Evolutionary conservation across 2,797 vertebrate species (phyloP).

Genomic region (Sebastes diploproa): DNA sequence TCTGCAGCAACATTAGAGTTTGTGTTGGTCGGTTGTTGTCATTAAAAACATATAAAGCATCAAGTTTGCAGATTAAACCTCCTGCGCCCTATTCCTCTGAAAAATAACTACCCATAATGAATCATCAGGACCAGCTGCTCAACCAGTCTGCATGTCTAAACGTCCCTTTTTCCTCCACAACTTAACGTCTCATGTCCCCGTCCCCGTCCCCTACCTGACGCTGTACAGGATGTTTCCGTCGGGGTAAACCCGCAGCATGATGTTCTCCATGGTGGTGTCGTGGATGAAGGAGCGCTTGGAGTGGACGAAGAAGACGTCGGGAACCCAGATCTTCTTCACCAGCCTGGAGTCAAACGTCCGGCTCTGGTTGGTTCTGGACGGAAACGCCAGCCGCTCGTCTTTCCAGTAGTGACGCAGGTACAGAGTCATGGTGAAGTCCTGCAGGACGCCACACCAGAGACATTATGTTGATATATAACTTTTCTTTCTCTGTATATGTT

Average conservation of each 20-base stretch:
- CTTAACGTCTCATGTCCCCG: too few species aligned
- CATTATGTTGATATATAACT: background rate
- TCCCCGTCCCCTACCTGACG: constrained; percentile 72
- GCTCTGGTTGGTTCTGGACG: constrained; percentile 88
- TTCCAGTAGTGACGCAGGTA: constrained; percentile 96
- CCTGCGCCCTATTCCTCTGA: too few species aligned
- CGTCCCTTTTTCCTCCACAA: too few species aligned
- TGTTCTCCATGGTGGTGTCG: constrained; percentile 90
- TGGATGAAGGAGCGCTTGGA: constrained; percentile 94
- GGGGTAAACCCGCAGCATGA: constrained; percentile 90
- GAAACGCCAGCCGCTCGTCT: constrained; percentile 91
- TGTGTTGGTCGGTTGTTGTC: background rate
- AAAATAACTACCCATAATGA: too few species aligned
- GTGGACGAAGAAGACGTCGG: constrained; percentile 93
- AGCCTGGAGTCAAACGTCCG: constrained; percentile 90
- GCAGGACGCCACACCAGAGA: background rate
- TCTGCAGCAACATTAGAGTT: background rate
- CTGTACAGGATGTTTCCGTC: constrained; percentile 92
- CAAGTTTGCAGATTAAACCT: too few species aligned
- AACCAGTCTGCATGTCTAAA: too few species aligned
- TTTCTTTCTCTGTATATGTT: background rate
- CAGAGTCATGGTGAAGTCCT: constrained; percentile 95
- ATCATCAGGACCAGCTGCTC: too few species aligned
- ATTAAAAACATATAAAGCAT: too few species aligned
- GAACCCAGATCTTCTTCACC: constrained; percentile 93